A percentile compares a stretch with the other conserved stretches of the same genome.
Evolutionary conservation across 1,140 invertebrate species (phyloP).

Genomic region (Halictus rubicundus): DNA sequence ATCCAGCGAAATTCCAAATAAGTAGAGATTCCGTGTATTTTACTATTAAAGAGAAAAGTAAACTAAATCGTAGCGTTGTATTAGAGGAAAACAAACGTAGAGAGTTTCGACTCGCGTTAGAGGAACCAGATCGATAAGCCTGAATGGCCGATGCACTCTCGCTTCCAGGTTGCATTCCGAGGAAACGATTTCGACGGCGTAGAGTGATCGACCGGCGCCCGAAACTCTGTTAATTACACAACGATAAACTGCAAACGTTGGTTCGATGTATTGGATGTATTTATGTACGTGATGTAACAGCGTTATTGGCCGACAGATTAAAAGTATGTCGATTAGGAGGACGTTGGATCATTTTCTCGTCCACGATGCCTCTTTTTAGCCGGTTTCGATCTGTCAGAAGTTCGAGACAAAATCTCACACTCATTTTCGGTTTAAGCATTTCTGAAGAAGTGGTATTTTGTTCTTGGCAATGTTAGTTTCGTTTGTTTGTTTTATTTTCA

Average conservation of each 20-base stretch:
- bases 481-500: too few species aligned
- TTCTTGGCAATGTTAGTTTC: too few species aligned
- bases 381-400: not conserved
- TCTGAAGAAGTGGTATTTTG: too few species aligned
- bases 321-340: conserved; percentile 54
- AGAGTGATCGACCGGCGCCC: conserved; percentile 1
- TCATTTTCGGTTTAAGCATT: not conserved
- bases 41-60: conserved; percentile 4
- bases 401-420: not conserved
- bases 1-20: too few species aligned
- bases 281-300: conserved; percentile 66
- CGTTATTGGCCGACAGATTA: conserved; percentile 58
- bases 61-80: conserved; percentile 21
- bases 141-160: conserved; percentile 35
- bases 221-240: conserved; percentile 39
- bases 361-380: not conserved
- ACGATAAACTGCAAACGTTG: conserved; percentile 53
- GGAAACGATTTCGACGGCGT: conserved; percentile 27
- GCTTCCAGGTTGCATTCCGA: conserved; percentile 47
- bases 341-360: not conserved
- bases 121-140: conserved; percentile 10
- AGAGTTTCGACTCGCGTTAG: conserved; percentile 1
- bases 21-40: conserved; percentile 26
- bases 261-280: conserved; percentile 68
- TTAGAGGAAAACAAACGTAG: conserved; percentile 12